phyloP scores from a whole-genome alignment of 2,113 vertebrate genomes.

The Scytalopus superciliaris region DNA sequence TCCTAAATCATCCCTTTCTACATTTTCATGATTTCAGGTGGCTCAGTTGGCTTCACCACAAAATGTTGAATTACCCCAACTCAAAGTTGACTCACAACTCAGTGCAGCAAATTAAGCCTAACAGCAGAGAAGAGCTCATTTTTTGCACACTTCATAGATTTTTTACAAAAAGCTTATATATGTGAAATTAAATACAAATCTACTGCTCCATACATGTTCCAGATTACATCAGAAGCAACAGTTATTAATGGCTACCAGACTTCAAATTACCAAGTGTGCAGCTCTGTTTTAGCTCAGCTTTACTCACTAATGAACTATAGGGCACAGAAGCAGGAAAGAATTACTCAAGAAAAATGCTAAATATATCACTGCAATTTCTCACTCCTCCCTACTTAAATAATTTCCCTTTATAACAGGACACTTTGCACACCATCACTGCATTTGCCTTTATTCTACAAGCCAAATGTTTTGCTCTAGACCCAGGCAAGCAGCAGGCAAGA shows the following conservation, averaged over 20 bases:
- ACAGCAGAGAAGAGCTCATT: not conserved
- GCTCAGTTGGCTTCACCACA: not conserved
- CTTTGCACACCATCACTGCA: not conserved
- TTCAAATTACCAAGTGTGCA: not conserved
- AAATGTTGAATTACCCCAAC: not conserved
- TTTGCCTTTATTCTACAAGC: not conserved
- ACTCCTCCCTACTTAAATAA: not conserved
- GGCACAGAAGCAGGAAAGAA: not conserved
- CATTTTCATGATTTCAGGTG: not conserved
- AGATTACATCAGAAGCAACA: not conserved
- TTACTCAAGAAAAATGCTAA: not conserved
- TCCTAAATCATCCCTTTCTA: not conserved
- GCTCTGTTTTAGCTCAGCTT: not conserved
- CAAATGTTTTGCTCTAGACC: not conserved
- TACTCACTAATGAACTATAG: not conserved
- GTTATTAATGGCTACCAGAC: not conserved
- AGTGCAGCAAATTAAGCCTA: not conserved
- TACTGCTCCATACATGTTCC: not conserved
- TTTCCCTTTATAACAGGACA: not conserved
- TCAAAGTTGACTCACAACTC: not conserved
- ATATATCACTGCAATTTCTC: not conserved
- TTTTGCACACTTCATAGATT: not conserved
- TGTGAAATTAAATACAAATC: not conserved
- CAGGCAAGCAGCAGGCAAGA: rapidly evolving
- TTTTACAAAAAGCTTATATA: not conserved